Evolutionary conservation across 2,797 vertebrate species (phyloP).

Genomic region (Acrocephalus scirpaceus): DNA sequence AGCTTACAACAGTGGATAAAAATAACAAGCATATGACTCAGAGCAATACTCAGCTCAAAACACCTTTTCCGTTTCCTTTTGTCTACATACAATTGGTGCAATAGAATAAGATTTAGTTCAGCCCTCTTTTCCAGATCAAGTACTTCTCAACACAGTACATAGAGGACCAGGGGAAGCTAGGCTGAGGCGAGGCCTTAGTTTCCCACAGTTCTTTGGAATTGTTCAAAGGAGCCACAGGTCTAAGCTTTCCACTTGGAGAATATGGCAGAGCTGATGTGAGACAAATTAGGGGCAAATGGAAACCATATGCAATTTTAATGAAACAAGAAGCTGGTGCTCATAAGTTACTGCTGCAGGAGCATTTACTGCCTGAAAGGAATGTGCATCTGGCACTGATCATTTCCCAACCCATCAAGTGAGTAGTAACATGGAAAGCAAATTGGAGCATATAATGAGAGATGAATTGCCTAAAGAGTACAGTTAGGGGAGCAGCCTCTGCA

Average conservation of each 20-base stretch:
- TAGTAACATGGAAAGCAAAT: slow-evolving; percentile 57
- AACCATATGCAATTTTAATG: slow-evolving; percentile 64
- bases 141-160: background rate
- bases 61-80: background rate
- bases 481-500: slow-evolving; percentile 1
- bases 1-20: slow-evolving; percentile 24
- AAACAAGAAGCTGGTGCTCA: slow-evolving; percentile 49
- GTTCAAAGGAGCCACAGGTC: slow-evolving; percentile 17
- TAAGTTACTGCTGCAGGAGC: slow-evolving; percentile 23
- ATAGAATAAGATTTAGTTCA: background rate
- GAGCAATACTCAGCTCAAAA: background rate
- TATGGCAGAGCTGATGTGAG: slow-evolving; percentile 46
- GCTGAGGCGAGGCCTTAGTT: background rate
- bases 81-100: background rate
- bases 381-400: slow-evolving; percentile 53
- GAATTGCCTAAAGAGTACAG: slow-evolving; percentile 14
- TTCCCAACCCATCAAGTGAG: slow-evolving; percentile 46
- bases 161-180: background rate
- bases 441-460: slow-evolving; percentile 40
- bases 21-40: slow-evolving; percentile 35
- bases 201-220: slow-evolving; percentile 20
- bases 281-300: slow-evolving; percentile 64
- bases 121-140: background rate
- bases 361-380: slow-evolving; percentile 59
- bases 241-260: slow-evolving; percentile 26